Evolutionary conservation across 2,797 vertebrate genomes (phyloP).

Genomic region (Onychomys leucogaster): DNA sequence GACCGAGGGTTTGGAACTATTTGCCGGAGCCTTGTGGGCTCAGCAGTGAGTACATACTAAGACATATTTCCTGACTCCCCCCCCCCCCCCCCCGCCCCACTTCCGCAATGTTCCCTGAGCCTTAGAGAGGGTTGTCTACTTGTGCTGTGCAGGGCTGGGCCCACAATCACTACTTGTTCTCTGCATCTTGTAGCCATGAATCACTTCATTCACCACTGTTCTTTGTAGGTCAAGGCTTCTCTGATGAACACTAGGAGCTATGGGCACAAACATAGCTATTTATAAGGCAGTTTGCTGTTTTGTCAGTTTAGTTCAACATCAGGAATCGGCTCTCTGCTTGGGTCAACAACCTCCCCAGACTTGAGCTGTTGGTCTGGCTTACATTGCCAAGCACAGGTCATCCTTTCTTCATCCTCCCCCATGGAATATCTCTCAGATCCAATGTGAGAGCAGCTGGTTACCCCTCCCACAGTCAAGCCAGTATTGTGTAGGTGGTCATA

Average conservation of each 20-base stretch:
- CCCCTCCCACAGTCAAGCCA: background rate
- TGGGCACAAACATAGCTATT: background rate
- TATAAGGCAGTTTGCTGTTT: background rate
- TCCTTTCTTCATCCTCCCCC: background rate
- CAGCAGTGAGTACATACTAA: background rate
- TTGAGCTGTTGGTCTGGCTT: background rate
- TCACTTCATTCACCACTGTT: background rate
- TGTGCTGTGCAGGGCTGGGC: background rate
- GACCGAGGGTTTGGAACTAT: background rate
- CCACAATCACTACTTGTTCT: background rate
- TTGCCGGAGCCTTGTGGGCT: background rate
- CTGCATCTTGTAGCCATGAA: background rate
- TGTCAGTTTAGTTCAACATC: background rate
- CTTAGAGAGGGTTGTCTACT: background rate
- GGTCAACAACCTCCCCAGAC: background rate
- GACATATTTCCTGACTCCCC: background rate
- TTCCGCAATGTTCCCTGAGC: background rate
- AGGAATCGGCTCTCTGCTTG: background rate
- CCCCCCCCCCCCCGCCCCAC: accelerated
- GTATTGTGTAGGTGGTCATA: background rate
- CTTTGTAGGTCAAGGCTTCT: background rate
- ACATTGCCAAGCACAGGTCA: background rate
- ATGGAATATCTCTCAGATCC: background rate
- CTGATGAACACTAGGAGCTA: background rate
- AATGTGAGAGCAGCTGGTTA: background rate